Evolutionary conservation across 1,140 invertebrate genomes (phyloP).

Genomic region (Zaprionus taronus): DNA sequence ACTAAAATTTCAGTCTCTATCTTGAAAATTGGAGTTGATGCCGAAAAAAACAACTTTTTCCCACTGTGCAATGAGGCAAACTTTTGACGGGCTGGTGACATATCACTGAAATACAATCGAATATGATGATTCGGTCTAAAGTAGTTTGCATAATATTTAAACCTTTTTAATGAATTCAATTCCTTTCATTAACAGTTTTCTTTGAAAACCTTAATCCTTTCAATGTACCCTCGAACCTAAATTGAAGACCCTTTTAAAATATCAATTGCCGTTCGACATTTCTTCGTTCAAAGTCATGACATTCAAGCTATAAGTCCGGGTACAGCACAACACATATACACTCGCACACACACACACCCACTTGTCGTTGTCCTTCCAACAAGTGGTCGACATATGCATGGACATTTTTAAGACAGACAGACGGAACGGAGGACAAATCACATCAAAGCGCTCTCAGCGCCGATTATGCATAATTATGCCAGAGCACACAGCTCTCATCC

Average conservation of each 20-base stretch:
- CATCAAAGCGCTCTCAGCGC: constrained; percentile 66
- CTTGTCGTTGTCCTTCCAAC: constrained; percentile 47
- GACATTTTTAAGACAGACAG: constrained; percentile 25
- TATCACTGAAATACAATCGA: too few relatives aligned
- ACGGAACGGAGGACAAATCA: constrained; percentile 44
- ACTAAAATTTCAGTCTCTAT: too few relatives aligned
- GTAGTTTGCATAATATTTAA: too few relatives aligned
- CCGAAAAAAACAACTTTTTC: too few relatives aligned
- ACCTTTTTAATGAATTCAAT: not conserved
- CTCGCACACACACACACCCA: too few relatives aligned
- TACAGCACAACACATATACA: not conserved
- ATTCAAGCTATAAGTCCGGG: constrained; percentile 31
- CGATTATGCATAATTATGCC: constrained; percentile 78
- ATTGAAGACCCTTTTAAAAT: constrained; percentile 15
- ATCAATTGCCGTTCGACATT: constrained; percentile 11
- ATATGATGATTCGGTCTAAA: too few relatives aligned
- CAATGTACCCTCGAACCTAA: not conserved
- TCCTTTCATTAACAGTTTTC: not conserved
- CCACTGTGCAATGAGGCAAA: too few relatives aligned
- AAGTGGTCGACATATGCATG: constrained; percentile 62
- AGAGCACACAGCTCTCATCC: constrained; percentile 18
- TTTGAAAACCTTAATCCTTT: not conserved
- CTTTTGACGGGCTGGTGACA: too few relatives aligned
- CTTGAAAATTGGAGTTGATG: too few relatives aligned
- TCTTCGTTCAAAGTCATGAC: constrained; percentile 59